Base-by-base conservation (phyloP, 2,888 invertebrate genomes). In the Stenchaetothrips biformis region DNA sequence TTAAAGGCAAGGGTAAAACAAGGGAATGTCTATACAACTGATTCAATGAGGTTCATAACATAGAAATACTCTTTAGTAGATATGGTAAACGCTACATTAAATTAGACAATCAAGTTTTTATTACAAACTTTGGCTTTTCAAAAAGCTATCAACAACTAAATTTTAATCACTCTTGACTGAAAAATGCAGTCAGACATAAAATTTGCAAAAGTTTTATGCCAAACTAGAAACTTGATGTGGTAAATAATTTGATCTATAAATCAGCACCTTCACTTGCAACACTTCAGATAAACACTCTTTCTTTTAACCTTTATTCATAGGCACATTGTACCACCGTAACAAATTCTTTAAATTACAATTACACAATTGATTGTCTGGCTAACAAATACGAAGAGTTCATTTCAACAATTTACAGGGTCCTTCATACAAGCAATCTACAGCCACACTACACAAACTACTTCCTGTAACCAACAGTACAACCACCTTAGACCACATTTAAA, bases 401-500 rank as follows among this genome's bases (percentile, higher is more conserved):
- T 37, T 25, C 67, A 74, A 74, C 67, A 74, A 74, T 25, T 74
- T 74, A 74, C 25, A 74, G 25, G 67, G 67, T 74, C 67, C 67
- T 67, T 74, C 21, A 74, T 74, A 74, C 67, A 74, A 74, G 67
- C 67, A 74, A 74, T 74, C 67, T 74, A 74, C 67, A 74, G 67
- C 67, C 67, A 74, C 21, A 25, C 67, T 74, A 74, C 67, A 74
- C 25, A 25, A 74, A 25, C 67, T 74, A 74, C 67, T 11, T 74
- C 25, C 67, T 74, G 67, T 74, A 74, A 21, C 67, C 21, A 25
- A 21, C 67, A 25, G 67, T 25, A 25, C 25, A 74, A 74, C 67
- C 67, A 74, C 67, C 67, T 25, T 74, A 74, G 67, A 74, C 67
- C 67, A 74, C 67, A 74, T 21, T 25, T 25, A 74, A 11, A 21